phyloP scores from a whole-genome alignment of 92 coral and sea anemone species.

The Bergia puertoricense region DNA sequence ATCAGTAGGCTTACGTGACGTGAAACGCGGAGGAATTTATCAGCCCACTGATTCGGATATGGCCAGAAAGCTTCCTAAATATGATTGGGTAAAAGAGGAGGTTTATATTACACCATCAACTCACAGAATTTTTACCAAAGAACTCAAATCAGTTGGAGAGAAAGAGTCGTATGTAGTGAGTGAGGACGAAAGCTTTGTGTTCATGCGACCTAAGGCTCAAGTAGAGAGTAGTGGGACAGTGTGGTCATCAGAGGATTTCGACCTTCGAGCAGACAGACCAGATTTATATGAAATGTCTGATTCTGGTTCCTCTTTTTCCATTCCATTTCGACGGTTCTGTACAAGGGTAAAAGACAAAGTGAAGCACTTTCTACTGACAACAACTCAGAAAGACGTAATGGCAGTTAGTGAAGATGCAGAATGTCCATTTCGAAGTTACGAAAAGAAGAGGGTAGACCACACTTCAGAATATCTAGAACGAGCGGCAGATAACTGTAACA shows the following conservation, averaged over 20 bases:
- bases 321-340: constrained; percentile 47
- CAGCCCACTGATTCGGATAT: constrained; percentile 48
- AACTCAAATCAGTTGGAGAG: constrained; percentile 47
- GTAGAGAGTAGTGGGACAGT: constrained; percentile 60
- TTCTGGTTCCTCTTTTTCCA: constrained; percentile 28
- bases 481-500: constrained; percentile 36
- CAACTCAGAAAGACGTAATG: constrained; percentile 50
- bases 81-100: constrained; percentile 59
- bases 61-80: constrained; percentile 66
- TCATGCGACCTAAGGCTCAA: constrained; percentile 62
- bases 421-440: constrained; percentile 51
- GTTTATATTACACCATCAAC: constrained; percentile 68
- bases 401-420: constrained; percentile 3
- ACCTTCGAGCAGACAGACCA: constrained; percentile 41
- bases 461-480: constrained; percentile 55
- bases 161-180: constrained; percentile 45
- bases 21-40: constrained; percentile 47
- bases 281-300: constrained; percentile 43
- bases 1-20: constrained; percentile 56
- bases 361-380: constrained; percentile 52
- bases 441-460: constrained; percentile 34
- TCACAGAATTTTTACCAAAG: constrained; percentile 58
- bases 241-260: constrained; percentile 57
- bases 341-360: constrained; percentile 53
- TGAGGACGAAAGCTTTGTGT: constrained; percentile 62